Evolutionary conservation across 1,140 invertebrate species (phyloP), one percentile per base, ranked within the genome.

Genomic region (Ptiloglossa arizonensis): DNA sequence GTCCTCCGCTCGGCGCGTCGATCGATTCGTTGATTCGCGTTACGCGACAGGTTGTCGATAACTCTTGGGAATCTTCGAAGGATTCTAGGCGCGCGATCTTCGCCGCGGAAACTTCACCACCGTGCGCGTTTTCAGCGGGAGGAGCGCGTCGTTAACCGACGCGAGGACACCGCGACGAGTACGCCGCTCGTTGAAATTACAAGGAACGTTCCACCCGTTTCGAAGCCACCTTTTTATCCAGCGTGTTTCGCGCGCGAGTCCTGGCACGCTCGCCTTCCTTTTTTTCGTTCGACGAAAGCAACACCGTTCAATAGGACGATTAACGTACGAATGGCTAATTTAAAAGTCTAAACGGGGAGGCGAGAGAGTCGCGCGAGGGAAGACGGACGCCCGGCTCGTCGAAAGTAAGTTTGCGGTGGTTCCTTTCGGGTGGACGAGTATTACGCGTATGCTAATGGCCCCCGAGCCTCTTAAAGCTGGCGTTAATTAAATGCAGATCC

Each of bases 321-420:
- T 41, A 56, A 68, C 32, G 29, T n/a, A 35, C 48, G 15, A 29
- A n/a, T 22, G 44, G 2, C 62, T 67, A 66, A 74, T 74, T 74
- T 74, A 50, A 67, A 67, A 74, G 72, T 74, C 50, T 74, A 67
- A 74, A 57, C 62, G 41, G 6, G 9, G 17, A 19, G 32, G 2
- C 19, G 35, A 6, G n/a, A n/a, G n/a, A n/a, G 4, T 15, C 0
- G 17, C 2, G 11, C 5, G 38, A 44, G 8, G 6, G 9, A 4
- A 2, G 24, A 13, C 27, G 17, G 35, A 19, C n/a, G 6, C 13
- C 35, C 17, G 22, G 35, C 46, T n/a, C 17, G 56, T 59, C 19
- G 27, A 50, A 17, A 17, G 35, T 8, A 27, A 41, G 60, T 44
- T 44, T 3, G 29, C 29, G 46, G 19, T 22, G 46, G n/a, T 32